Evolutionary conservation across 2,113 vertebrate genomes (phyloP).

Genomic region (Crotalus viridis): DNA sequence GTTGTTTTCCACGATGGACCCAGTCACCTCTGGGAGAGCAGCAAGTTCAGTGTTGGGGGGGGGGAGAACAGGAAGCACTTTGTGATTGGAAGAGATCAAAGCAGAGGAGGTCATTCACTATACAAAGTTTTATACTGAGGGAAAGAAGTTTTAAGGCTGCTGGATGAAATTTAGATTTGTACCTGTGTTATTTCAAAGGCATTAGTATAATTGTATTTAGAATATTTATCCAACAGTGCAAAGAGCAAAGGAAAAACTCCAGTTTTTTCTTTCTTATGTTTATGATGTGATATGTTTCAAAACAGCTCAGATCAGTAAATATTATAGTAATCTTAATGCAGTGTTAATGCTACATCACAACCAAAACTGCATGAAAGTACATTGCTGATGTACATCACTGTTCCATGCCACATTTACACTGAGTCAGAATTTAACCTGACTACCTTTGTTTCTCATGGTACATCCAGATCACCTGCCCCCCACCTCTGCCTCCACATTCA

Average conservation of each 20-base stretch:
- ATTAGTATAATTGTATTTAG: not conserved
- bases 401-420: slow-evolving; percentile 41
- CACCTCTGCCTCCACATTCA: not conserved
- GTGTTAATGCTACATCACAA: slow-evolving; percentile 36
- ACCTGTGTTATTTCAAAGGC: slow-evolving; percentile 23
- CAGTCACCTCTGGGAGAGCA: no score
- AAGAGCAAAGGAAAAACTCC: not conserved
- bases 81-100: not conserved
- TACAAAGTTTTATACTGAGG: not conserved
- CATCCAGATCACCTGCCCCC: no score
- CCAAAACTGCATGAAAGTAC: not conserved
- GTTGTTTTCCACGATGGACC: not conserved
- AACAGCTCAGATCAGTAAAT: slow-evolving; percentile 50
- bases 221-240: not conserved
- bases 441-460: not conserved
- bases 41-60: no score
- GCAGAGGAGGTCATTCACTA: not conserved
- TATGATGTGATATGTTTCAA: slow-evolving; percentile 47
- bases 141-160: not conserved
- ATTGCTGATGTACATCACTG: not conserved
- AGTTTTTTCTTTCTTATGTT: slow-evolving; percentile 45
- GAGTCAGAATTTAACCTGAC: not conserved
- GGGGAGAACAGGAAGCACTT: not conserved
- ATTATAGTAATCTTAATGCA: slow-evolving; percentile 41
- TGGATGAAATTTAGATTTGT: rapidly evolving